phyloP scores from a whole-genome alignment of 2,113 vertebrate species.

The Lichenostomus cassidix region DNA sequence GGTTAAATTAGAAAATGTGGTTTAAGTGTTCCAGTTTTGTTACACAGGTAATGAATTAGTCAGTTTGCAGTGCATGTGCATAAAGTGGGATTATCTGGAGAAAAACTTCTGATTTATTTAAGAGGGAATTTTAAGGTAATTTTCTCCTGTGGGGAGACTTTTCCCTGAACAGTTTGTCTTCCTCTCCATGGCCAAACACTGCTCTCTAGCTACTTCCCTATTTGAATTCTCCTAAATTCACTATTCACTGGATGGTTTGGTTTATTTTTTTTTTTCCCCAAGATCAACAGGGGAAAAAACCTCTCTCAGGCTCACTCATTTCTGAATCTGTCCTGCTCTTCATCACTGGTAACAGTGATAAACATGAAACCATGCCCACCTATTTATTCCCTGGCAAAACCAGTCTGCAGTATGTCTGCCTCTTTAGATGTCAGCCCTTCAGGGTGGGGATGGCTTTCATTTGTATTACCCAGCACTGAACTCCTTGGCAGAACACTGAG shows the following conservation, averaged over 20 bases:
- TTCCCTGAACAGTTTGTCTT: neutral
- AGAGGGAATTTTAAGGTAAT: neutral
- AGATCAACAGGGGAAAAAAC: neutral
- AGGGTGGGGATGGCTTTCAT: neutral
- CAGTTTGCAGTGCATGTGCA: neutral
- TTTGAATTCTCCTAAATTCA: neutral
- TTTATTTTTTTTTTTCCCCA: fast-evolving
- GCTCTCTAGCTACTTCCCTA: neutral
- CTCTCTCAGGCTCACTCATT: neutral
- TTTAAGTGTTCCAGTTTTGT: neutral
- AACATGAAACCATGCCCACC: neutral
- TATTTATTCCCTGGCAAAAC: neutral
- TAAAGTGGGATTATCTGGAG: slow-evolving; percentile 3
- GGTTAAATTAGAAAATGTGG: neutral
- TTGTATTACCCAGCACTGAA: neutral
- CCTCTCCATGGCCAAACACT: neutral
- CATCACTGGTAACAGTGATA: neutral
- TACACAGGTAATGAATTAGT: neutral
- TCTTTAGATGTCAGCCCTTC: neutral
- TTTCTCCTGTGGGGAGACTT: neutral
- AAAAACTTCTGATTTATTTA: neutral
- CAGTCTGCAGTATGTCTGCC: neutral
- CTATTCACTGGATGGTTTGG: neutral
- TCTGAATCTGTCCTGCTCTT: neutral
- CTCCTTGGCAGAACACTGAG: neutral